Base-by-base conservation (phyloP, 1,140 invertebrate genomes). In the Sycobia sp. region DNA sequence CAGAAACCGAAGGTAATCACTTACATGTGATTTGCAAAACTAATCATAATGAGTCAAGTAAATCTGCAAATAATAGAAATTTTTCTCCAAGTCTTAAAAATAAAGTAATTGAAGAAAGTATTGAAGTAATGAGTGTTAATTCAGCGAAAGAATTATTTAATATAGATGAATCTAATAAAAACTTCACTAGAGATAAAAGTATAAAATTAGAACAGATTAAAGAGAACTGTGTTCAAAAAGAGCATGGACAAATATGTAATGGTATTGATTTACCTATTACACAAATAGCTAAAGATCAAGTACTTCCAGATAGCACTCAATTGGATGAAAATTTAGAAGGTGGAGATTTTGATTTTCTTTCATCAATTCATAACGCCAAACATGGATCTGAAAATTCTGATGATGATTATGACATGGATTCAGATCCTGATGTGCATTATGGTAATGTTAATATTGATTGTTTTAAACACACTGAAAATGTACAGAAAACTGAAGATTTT, bases 261-360 rank as follows among this genome's bases (percentile, higher is more conserved):
- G n/a, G n/a, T n/a, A 23, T 29, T 10, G 9, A 9, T 39, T 39
- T 54, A 14, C 13, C 4, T 43, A n/a, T 16, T 43, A 29, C 27
- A 29, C 18, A 38, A 29, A 2, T 7, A 18, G 43, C 23, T 53
- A 9, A 3, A 56, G 43, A 57, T 46, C 55, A 57, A 46, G 43
- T 57, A 10, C 16, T 57, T 14, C 43, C 55, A 29, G 53, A 32
- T 36, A 34, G 38, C 39, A 3, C 41, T 36, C 14, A 36, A 38
- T 47, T 20, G 36, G 10, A 41, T 27, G 50, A 51, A 25, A 16
- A 57, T 54, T 8, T 57, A n/a, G 34, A 57, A 53, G 51, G 20
- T 32, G 46, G 46, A 23, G 51, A 41, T 23, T 41, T 55, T 44
- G 46, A 51, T 14, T 44, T 57, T 46, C 5, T 34, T 46, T 1